Evolutionary conservation across 2,797 vertebrate species (phyloP).

Genomic region (Hippocampus kuda): DNA sequence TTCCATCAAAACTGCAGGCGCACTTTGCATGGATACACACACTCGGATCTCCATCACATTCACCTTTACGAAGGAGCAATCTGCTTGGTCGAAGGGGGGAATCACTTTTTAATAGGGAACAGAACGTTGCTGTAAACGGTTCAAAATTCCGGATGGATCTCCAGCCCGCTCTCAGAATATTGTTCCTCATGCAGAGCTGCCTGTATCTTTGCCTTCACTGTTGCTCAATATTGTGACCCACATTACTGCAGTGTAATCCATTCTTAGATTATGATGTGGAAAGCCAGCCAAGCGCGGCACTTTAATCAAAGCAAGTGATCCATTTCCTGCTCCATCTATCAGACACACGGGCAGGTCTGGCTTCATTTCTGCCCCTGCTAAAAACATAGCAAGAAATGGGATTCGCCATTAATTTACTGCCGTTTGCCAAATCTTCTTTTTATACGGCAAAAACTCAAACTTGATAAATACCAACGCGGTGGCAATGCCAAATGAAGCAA

Average conservation of each 20-base stretch:
- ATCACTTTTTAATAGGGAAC: constrained; percentile 34
- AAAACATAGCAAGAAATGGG: constrained; percentile 15
- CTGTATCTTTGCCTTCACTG: constrained; percentile 24
- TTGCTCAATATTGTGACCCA: constrained; percentile 62
- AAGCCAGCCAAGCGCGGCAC: constrained; percentile 50
- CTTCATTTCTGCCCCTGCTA: constrained; percentile 32
- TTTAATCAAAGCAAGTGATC: constrained; percentile 66
- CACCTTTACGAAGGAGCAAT: constrained; percentile 31
- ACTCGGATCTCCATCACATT: constrained; percentile 6
- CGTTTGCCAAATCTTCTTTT: background rate
- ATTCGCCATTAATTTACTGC: background rate
- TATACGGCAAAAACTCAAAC: background rate
- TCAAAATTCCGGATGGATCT: constrained; percentile 14
- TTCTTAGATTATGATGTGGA: constrained; percentile 61
- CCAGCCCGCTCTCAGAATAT: constrained; percentile 12
- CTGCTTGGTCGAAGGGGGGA: constrained; percentile 28
- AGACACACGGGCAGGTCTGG: constrained; percentile 48
- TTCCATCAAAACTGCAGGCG: constrained; percentile 34
- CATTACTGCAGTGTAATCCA: constrained; percentile 58
- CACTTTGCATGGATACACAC: background rate
- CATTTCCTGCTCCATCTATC: constrained; percentile 52
- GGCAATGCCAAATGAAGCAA: background rate
- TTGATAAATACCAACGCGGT: background rate
- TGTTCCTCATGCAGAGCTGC: constrained; percentile 19
- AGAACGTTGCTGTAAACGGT: constrained; percentile 23